Evolutionary conservation across 2,888 invertebrate species (phyloP), one percentile per base, ranked within the genome.

Genomic region (Eueremaeus valkanovi): DNA sequence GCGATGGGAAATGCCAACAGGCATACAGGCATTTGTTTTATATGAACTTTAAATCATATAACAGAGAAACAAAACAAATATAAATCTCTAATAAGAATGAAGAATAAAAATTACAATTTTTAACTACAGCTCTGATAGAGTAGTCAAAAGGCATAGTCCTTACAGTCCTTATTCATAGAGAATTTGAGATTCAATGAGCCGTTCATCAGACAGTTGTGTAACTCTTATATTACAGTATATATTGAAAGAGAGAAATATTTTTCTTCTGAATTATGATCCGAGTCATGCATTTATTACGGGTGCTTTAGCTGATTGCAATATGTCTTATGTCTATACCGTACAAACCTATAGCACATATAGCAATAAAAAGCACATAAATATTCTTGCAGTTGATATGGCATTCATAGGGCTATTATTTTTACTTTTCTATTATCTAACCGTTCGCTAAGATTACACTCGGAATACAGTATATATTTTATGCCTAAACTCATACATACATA

Each of bases 1-100:
- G 66, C 66, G 66, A 66, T 66, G 66, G 66, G 36, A 66, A 66
- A 31, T 66, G 66, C 66, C 66, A 66, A 58, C 27, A 58, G 58
- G 58, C 58, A 58, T 58, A 8, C 58, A 49, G 21, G 49, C 49
- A 36, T 5, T 36, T 29, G 11, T 58, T 27, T 27, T 8, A 1
- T 58, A 58, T 58, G 58, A 58, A n/a, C n/a, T n/a, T n/a, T n/a
- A n/a, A n/a, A n/a, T n/a, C n/a, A n/a, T n/a, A n/a, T n/a, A n/a
- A n/a, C n/a, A n/a, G n/a, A n/a, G n/a, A 51, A 21, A 21, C n/a
- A 51, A n/a, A 51, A 51, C n/a, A n/a, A 51, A 21, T 51, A 21
- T n/a, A 51, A 51, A 45, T 9, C 5, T 11, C 40, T 40, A 40
- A 40, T 16, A 2, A 45, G 13, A 51, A 51, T 16, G n/a, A 51